Base-by-base conservation (phyloP, 2,888 invertebrate species). In the Philereme transversata region DNA sequence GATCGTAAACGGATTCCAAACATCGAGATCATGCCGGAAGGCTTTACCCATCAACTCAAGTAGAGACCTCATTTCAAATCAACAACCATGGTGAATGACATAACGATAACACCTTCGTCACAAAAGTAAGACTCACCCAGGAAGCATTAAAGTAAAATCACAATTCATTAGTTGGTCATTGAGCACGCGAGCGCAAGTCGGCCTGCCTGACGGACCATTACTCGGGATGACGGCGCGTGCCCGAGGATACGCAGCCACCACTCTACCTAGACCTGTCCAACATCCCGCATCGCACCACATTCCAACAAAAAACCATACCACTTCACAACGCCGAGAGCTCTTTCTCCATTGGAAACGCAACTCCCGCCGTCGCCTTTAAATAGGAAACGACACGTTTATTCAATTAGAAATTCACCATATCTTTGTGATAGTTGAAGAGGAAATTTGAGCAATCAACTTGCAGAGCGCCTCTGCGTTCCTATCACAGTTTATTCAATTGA, bases 361-460 rank as follows among this genome's bases (percentile, higher is more conserved):
- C 80, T 82, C 82, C 78, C 82, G 88, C 84, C 86, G 89, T 86
- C 89, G 90, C 86, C 88, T 90, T 88, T 92, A 92, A 92, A 91
- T 91, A 92, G 92, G 92, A 92, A 92, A 89, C 90, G 90, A 92
- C 92, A 91, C 90, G 91, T 90, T 92, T 92, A 92, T 92, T 90
- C 92, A 92, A 92, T 92, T 91, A 91, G 92, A 92, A 92, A 92
- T 92, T 92, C 92, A 92, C 92, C 92, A 91, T 92, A 92, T 91
- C 92, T 92, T 90, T 90, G 91, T 90, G 88, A 91, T 90, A 91
- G 91, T 88, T 90, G 91, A 91, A 88, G 87, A 92, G 92, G 91
- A 91, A 91, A 91, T 91, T 91, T 88, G 90, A 92, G 91, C 90
- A 91, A 92, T 92, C 91, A 90, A 87, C 87, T 87, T 87, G 86